Evolutionary conservation across 2,797 vertebrate species (phyloP), one percentile per base, ranked within the genome.

Genomic region (Coregonus suidteri): DNA sequence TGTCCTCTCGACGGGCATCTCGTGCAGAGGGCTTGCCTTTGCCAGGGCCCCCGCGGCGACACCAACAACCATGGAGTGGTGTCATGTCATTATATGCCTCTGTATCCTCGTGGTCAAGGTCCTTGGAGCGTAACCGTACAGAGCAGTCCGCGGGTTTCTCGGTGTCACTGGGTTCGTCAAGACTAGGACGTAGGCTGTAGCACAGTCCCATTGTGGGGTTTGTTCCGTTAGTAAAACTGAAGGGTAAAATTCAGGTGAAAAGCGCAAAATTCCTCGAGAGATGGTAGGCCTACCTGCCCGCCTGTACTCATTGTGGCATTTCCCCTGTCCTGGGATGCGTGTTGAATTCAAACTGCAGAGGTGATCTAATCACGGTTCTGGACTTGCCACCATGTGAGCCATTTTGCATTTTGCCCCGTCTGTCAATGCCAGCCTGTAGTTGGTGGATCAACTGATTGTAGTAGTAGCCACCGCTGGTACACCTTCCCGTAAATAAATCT

Each of bases 111-210:
- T 75, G 83, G 69, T 77, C 59, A 41, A 78, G 80, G 53, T 75
- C 78, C 54, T 80, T 82, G 37, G 37, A 72, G 11, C 62, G 18
- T 31, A 75, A 18, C 1, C 80, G 83, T 79, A 79, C 75, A 14
- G 72, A 59, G n/a, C 79, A 79, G 81, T 90, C 91, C 4, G 71
- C 71, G 6, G 78, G 85, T 51, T 75, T 81, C 75, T 92, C 92
- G 14, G 89, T 87, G 59, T 90, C 89, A 56, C 76, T 91, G 65
- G 90, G 77, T 56, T 90, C 92, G 30, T 93, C 93, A 79, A 94
- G 92, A 88, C 93, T 91, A 83, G 93, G 94, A 80, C 94, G 92
- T 82, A 95, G 87, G 74, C 94, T 95, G 85, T 94, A 94, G 87
- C 94, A 95, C 84, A 95, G 90, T 83, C 94, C 94, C 94, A 95